Evolutionary conservation across 2,888 invertebrate species (phyloP).

Genomic region (Scaeva pyrastri): DNA sequence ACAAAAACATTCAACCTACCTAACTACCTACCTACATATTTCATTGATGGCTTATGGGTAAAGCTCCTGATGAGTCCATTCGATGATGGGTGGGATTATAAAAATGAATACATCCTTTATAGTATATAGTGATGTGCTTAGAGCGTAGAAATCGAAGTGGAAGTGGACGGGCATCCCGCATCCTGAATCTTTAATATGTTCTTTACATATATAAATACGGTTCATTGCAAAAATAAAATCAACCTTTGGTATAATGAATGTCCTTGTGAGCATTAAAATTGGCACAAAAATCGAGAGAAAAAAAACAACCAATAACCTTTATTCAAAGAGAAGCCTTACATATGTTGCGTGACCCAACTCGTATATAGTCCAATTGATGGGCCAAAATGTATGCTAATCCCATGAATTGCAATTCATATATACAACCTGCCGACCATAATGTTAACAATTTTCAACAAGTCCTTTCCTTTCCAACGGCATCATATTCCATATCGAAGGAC

Average conservation of each 20-base stretch:
- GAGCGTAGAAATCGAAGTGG: too few species aligned
- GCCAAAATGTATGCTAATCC: slow-evolving; percentile 58
- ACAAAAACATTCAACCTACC: slow-evolving; percentile 2
- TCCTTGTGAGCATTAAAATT: slow-evolving; percentile 2
- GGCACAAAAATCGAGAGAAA: too few species aligned
- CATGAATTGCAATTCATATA: slow-evolving; percentile 48
- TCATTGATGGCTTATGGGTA: background rate
- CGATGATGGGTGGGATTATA: slow-evolving; percentile 4
- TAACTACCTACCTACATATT: too few species aligned
- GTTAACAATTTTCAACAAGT: slow-evolving; percentile 64
- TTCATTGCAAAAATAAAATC: background rate
- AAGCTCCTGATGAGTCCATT: background rate
- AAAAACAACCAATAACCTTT: background rate
- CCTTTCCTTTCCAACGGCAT: slow-evolving; percentile 6
- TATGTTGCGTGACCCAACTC: slow-evolving; percentile 8
- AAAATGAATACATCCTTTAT: slow-evolving; percentile 24
- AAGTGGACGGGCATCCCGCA: background rate
- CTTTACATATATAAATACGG: background rate
- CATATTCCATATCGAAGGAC: background rate
- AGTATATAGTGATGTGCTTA: background rate
- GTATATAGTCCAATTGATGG: slow-evolving; percentile 7
- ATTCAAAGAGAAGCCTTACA: background rate
- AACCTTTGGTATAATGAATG: background rate
- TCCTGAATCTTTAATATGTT: background rate
- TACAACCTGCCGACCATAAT: slow-evolving; percentile 52